Evolutionary conservation across 1,140 invertebrate species (phyloP), one percentile per base, ranked within the genome.

Genomic region (Euura saliciscinereae): DNA sequence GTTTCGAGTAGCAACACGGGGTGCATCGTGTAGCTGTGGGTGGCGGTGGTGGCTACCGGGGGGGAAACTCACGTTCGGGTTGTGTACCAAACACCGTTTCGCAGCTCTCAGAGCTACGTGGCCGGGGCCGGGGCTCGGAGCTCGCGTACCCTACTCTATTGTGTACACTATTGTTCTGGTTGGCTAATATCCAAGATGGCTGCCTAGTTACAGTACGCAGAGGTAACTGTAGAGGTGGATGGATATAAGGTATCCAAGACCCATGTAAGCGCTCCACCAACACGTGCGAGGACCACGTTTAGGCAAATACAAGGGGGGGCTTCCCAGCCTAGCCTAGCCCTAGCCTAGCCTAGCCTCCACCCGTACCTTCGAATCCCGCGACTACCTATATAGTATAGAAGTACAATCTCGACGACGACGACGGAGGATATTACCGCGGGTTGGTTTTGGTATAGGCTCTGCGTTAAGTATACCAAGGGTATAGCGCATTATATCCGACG

Each of bases 161-260:
- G 82, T 85, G 81, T 85, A 83, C 83, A 84, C 82, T 85, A 87
- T 87, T 86, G 84, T 86, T 86, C 84, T 83, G 84, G 78, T 85
- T 85, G 83, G 84, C 84, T 86, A 86, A 86, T 87, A 86, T 86
- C 82, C 84, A 87, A 85, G 78, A 86, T 86, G 85, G 85, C 86
- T 77, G 81, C 77, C 79, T 80, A 79, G 84, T 85, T 85, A 85
- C 83, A 83, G 28, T 28, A 28, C 28, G 28, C 28, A 28, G 28
- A 28, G 28, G 28, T 28, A 28, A 28, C 28, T 28, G 28, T 28
- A 28, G 28, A 28, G 28, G 28, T 28, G 28, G 28, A 28, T 28
- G 28, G 28, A 28, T 28, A 28, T 28, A 28, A 28, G 28, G 28
- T 28, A 28, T 1, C 28, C 28, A 28, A 28, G 28, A 28, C 28